phyloP scores from a whole-genome alignment of 2,113 vertebrate species.

The Hippopotamus amphibius region DNA sequence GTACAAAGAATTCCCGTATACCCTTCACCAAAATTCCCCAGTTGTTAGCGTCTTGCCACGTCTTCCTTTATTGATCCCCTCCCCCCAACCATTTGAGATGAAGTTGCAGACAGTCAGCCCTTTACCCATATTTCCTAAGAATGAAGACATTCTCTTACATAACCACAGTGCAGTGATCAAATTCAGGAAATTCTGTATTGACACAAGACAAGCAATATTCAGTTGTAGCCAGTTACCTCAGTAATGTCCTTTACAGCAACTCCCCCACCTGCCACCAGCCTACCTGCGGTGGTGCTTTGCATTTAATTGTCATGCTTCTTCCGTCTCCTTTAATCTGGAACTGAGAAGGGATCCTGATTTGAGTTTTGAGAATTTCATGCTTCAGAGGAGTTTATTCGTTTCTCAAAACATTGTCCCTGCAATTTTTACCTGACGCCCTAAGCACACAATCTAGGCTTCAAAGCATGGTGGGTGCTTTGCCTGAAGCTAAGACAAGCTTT shows the following conservation, averaged over 20 bases:
- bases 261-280: too few species aligned
- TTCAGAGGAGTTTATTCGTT: background rate
- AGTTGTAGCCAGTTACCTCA: background rate
- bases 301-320: background rate
- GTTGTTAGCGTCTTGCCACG: background rate
- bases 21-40: background rate
- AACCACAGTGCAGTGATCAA: background rate
- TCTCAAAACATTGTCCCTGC: background rate
- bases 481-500: background rate
- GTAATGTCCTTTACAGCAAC: background rate
- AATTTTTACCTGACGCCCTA: background rate
- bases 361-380: background rate
- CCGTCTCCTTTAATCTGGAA: background rate
- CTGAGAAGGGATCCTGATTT: background rate
- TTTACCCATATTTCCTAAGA: constrained; percentile 36
- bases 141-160: background rate
- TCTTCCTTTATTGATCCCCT: background rate
- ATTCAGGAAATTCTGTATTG: background rate
- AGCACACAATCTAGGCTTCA: background rate
- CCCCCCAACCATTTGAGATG: background rate
- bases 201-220: background rate
- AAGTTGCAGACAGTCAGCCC: background rate
- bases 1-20: background rate
- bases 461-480: background rate
- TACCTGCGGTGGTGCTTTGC: background rate